A percentile compares a stretch with the other conserved stretches of the same genome.
Evolutionary conservation across 2,113 vertebrate genomes (phyloP).

Genomic region (Edolisoma coerulescens): DNA sequence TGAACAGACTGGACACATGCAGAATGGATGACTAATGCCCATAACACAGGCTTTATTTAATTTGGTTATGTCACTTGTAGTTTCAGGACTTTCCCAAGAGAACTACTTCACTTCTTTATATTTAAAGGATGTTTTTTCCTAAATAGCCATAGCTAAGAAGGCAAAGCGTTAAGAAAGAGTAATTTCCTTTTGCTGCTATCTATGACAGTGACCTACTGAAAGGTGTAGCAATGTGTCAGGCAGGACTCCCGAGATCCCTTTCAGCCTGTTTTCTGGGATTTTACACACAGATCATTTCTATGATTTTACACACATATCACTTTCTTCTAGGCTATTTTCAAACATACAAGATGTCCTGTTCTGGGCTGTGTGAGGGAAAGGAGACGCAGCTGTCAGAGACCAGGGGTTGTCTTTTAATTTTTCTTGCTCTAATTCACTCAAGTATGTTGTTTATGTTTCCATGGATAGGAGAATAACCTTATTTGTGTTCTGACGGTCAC

Average conservation of each 20-base stretch:
- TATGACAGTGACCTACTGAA: not conserved
- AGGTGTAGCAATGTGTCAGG: not conserved
- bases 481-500: not conserved
- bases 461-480: not conserved
- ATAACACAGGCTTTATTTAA: not conserved
- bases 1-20: not conserved
- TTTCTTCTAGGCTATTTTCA: not conserved
- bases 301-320: not conserved
- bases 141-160: not conserved
- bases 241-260: not conserved
- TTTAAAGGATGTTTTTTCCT: not conserved
- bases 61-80: not conserved
- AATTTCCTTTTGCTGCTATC: not conserved
- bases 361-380: not conserved
- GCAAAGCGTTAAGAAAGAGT: not conserved
- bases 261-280: not conserved
- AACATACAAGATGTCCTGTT: not conserved
- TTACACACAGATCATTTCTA: not conserved
- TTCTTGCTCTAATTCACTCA: conserved; percentile 55
- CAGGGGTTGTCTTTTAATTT: conserved; percentile 37
- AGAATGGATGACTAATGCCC: conserved; percentile 10
- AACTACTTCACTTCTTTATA: not conserved
- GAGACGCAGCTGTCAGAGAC: conserved; percentile 20
- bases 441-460: conserved; percentile 36
- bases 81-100: not conserved